Conservation (phyloP, 2,797 vertebrate species). For the Karalla daura region DNA sequence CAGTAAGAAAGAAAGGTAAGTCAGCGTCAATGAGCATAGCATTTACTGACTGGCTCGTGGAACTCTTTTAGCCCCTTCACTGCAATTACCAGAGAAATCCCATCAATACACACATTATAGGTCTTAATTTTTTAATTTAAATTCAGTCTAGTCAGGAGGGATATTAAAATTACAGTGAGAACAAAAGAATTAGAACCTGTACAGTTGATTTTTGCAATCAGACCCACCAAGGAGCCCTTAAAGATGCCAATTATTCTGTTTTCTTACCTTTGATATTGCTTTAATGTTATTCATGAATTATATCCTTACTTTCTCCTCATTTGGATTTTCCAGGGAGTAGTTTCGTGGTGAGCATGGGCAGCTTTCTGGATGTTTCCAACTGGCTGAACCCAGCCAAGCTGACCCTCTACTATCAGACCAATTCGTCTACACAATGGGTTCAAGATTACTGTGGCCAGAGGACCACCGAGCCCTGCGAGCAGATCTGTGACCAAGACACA, state of each 20-base stretch:
- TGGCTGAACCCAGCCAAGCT: constrained; percentile 98
- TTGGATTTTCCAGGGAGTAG: constrained; percentile 91
- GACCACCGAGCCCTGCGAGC: constrained; percentile 94
- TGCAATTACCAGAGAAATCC: constrained; percentile 73
- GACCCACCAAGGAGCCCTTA: constrained; percentile 4
- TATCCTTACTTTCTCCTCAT: not conserved
- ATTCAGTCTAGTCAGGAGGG: constrained; percentile 62
- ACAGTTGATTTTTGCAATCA: constrained; percentile 50
- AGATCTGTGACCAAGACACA: constrained; percentile 95
- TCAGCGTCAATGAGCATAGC: constrained; percentile 59
- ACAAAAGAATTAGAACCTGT: constrained; percentile 53
- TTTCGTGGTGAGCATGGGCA: constrained; percentile 96
- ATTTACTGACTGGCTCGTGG: constrained; percentile 72
- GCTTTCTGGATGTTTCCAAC: constrained; percentile 95
- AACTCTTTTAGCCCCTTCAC: constrained; percentile 67
- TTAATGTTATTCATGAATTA: not conserved
- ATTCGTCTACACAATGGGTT: constrained; percentile 94
- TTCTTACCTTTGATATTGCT: not conserved
- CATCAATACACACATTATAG: constrained; percentile 73
- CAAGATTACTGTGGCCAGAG: constrained; percentile 95
- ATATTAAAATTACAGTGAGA: constrained; percentile 67
- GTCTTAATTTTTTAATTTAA: constrained; percentile 77
- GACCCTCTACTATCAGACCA: constrained; percentile 95
- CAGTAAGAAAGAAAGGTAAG: constrained; percentile 72
- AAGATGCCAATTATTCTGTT: not conserved